These are phyloP conservation scores for Falcaria lacertinaria DNA, from an alignment of 2,888 invertebrate genomes.

Conservation along the genomic window DNA sequence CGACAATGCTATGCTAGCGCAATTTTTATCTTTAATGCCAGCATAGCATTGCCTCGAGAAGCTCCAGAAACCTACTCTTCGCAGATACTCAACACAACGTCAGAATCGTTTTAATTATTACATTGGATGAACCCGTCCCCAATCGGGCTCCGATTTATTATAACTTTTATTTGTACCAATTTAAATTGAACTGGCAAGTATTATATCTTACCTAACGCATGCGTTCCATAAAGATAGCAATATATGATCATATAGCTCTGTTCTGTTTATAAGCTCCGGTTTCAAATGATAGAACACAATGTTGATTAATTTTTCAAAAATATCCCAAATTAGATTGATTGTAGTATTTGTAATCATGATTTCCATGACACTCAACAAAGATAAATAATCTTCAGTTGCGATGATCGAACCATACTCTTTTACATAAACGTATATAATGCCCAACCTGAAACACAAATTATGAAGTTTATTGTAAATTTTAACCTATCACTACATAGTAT, in stretches of 20 bases:
- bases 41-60: too few relatives aligned
- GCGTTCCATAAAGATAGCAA: conserved; percentile 56
- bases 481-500: too few relatives aligned
- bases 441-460: conserved; percentile 47
- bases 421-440: conserved; percentile 48
- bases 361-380: conserved; percentile 42
- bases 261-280: conserved; percentile 12
- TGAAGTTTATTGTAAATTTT: too few relatives aligned
- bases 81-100: too few relatives aligned
- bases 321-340: conserved; percentile 39
- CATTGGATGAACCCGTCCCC: too few relatives aligned
- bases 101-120: too few relatives aligned
- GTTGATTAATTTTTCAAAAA: conserved; percentile 39
- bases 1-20: too few relatives aligned
- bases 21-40: too few relatives aligned
- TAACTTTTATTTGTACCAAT: too few relatives aligned
- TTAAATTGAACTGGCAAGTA: too few relatives aligned
- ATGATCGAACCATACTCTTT: conserved; percentile 40
- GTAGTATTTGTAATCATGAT: conserved; percentile 34
- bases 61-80: too few relatives aligned
- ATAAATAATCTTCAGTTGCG: conserved; percentile 34
- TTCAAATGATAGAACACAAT: conserved; percentile 29
- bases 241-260: conserved; percentile 24
- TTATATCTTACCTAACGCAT: conserved; percentile 56
- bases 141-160: too few relatives aligned